phyloP scores from a whole-genome alignment of 2,888 invertebrate species.

The Thymelicus sylvestris region DNA sequence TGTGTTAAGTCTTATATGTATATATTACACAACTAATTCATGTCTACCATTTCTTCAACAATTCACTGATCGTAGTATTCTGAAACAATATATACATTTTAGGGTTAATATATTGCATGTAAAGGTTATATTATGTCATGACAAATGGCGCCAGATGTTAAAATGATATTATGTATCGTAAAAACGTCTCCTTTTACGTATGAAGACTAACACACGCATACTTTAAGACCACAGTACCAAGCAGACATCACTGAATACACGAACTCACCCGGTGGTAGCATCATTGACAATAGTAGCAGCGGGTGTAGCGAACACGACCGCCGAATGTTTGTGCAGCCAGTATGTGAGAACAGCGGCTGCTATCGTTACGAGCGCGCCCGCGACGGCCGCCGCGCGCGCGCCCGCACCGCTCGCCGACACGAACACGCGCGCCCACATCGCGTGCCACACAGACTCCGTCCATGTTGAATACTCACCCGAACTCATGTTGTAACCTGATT shows the following conservation, averaged over 20 bases:
- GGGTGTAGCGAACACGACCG: conserved; percentile 53
- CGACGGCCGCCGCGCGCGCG: conserved; percentile 58
- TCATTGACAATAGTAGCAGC: conserved; percentile 45
- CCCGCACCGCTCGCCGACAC: conserved; percentile 87
- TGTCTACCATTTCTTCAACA: conserved; percentile 54
- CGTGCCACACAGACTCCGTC: conserved; percentile 94
- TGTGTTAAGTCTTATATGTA: conserved; percentile 16
- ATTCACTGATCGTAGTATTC: conserved; percentile 72
- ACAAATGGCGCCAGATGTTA: too few relatives aligned
- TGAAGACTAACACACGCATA: too few relatives aligned
- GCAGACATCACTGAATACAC: too few relatives aligned
- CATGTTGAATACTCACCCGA: conserved; percentile 93
- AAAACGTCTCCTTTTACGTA: too few relatives aligned
- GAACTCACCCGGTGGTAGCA: conserved; percentile 60
- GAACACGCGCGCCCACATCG: conserved; percentile 90
- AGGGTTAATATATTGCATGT: too few relatives aligned
- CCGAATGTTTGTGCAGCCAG: conserved; percentile 61
- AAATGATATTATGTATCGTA: too few relatives aligned
- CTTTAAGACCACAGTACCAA: too few relatives aligned
- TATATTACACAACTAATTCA: conserved; percentile 9
- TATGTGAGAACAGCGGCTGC: conserved; percentile 61
- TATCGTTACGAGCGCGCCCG: conserved; percentile 57
- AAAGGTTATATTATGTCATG: too few relatives aligned
- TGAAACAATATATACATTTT: conserved; percentile 53
- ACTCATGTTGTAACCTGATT: conserved; percentile 89